phyloP scores from a whole-genome alignment of 2,888 invertebrate genomes.

The Amblyjoppa proteus region DNA sequence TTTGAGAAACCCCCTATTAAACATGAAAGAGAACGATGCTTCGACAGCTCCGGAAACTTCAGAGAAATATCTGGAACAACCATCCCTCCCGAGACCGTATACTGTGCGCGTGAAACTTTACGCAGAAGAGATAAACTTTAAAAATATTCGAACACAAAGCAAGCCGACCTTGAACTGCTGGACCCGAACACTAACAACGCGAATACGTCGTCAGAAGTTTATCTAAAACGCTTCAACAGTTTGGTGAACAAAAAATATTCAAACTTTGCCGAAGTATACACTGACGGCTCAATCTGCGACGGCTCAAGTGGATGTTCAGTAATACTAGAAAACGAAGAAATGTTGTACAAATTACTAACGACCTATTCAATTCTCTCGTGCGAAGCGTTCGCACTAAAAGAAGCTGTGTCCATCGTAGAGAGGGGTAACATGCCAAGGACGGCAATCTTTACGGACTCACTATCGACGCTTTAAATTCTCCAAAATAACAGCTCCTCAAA shows the following conservation, averaged over 20 bases:
- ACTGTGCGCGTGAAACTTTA: not conserved
- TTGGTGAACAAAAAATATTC: not conserved
- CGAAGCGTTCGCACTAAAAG: conserved; percentile 6
- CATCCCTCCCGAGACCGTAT: too few species aligned
- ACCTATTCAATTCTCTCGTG: conserved; percentile 22
- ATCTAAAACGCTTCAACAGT: not conserved
- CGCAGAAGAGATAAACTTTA: conserved; percentile 4
- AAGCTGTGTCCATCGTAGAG: conserved; percentile 3
- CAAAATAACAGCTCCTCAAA: not conserved
- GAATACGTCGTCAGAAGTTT: not conserved
- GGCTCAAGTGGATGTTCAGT: not conserved
- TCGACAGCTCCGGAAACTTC: too few species aligned
- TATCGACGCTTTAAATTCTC: not conserved
- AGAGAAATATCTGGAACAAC: not conserved
- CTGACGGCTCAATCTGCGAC: not conserved
- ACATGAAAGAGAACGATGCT: too few species aligned
- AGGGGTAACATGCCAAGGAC: not conserved
- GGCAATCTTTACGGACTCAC: conserved; percentile 25
- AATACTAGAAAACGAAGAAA: not conserved
- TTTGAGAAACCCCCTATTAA: too few species aligned
- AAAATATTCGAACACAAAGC: not conserved
- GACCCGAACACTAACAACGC: not conserved
- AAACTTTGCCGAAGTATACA: not conserved
- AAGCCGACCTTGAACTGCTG: not conserved
- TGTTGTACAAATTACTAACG: conserved; percentile 13